phyloP scores from a whole-genome alignment of 2,113 vertebrate species.

The Leptobrachium leishanense region DNA sequence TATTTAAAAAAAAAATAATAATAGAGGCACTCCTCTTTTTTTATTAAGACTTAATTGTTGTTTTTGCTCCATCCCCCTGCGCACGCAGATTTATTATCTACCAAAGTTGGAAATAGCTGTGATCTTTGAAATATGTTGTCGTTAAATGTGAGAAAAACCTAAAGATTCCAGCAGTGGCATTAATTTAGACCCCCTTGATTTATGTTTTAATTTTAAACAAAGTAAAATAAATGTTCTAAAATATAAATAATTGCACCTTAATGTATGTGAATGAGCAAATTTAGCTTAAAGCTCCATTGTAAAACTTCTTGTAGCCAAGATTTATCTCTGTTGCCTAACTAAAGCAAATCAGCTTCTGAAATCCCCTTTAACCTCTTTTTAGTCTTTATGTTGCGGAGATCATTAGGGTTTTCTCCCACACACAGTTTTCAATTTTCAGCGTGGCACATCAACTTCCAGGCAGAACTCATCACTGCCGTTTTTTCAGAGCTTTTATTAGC shows the following conservation, averaged over 20 bases:
- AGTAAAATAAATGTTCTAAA: not conserved
- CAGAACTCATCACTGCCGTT: conserved; percentile 34
- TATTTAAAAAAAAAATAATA: not conserved
- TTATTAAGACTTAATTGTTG: not conserved
- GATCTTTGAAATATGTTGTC: not conserved
- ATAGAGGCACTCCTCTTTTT: not conserved
- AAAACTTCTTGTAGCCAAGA: not conserved
- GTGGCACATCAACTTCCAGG: conserved; percentile 34
- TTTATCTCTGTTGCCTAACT: not conserved
- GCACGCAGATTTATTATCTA: not conserved
- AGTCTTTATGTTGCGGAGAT: not conserved
- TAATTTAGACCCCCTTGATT: not conserved
- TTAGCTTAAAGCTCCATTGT: not conserved
- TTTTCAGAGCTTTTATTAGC: conserved; percentile 38
- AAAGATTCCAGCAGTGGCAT: not conserved
- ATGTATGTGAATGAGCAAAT: not conserved
- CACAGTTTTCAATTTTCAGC: conserved; percentile 14
- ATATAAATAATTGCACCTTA: not conserved
- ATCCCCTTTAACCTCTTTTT: not conserved
- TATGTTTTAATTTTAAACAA: conserved; percentile 1
- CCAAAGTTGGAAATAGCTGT: not conserved
- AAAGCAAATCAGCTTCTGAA: not conserved
- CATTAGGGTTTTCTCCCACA: conserved; percentile 19
- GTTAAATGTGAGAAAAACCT: not conserved
- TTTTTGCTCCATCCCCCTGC: not conserved